These are phyloP conservation scores for Stenotaenia linearis DNA, from an alignment of 2,888 invertebrate species.

Conservation along the genomic window DNA sequence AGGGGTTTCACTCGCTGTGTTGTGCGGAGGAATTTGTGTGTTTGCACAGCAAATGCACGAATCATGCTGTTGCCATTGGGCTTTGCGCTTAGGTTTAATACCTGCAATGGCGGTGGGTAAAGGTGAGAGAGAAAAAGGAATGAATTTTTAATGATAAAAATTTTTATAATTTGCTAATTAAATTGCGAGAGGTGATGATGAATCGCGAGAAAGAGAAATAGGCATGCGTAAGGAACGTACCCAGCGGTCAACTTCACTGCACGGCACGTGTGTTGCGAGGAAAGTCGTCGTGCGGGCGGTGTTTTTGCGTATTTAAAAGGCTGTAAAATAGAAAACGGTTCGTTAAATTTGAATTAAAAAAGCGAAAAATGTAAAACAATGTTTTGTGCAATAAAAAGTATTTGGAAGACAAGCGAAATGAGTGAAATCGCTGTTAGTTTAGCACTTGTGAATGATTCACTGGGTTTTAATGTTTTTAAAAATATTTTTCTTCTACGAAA, in stretches of 20 bases:
- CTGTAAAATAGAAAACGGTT: background rate
- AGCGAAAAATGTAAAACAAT: background rate
- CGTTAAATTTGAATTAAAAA: background rate
- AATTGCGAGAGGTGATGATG: background rate
- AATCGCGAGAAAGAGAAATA: background rate
- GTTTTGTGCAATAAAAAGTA: background rate
- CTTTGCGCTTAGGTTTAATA: constrained; percentile 2
- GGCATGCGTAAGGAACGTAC: background rate
- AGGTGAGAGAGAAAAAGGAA: background rate
- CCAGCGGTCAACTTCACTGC: background rate
- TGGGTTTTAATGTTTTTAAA: background rate
- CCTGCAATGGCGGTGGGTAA: background rate
- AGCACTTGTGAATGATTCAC: constrained; percentile 10
- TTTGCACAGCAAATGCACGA: constrained; percentile 11
- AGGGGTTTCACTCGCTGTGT: background rate
- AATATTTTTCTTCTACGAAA: background rate
- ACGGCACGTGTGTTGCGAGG: background rate
- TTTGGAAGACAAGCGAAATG: background rate
- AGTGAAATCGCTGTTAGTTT: background rate
- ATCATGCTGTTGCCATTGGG: constrained; percentile 1
- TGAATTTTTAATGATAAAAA: background rate
- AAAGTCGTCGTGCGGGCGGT: background rate
- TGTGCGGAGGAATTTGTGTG: background rate
- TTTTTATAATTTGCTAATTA: background rate
- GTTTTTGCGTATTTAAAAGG: background rate